Conservation (phyloP, 2,113 vertebrate species). For the Azemiops feae region DNA sequence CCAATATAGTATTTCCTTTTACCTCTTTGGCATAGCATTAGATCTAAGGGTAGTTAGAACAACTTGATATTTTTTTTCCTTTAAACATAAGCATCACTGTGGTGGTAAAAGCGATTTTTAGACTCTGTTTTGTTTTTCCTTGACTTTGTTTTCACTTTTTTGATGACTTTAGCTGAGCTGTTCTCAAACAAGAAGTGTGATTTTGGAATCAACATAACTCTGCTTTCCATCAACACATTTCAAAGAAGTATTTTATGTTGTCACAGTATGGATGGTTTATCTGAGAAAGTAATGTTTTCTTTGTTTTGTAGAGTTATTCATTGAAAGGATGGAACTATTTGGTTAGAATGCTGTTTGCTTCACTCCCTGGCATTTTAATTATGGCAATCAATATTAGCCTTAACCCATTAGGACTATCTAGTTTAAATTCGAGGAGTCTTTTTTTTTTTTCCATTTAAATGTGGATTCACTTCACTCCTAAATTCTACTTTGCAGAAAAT, state of each 20-base stretch:
- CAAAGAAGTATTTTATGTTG: slow-evolving; percentile 60
- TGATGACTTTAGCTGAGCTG: slow-evolving; percentile 61
- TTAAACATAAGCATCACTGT: slow-evolving; percentile 31
- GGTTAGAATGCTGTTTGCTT: slow-evolving; percentile 35
- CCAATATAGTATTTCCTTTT: not conserved
- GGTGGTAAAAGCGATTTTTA: slow-evolving; percentile 14
- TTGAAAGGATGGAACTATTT: slow-evolving; percentile 46
- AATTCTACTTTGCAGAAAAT: slow-evolving; percentile 13
- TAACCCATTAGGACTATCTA: slow-evolving; percentile 11
- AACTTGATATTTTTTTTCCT: slow-evolving; percentile 21
- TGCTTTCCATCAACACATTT: slow-evolving; percentile 43
- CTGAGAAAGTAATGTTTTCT: slow-evolving; percentile 58
- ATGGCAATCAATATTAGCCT: slow-evolving; percentile 42
- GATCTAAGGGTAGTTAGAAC: no score
- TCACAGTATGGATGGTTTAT: slow-evolving; percentile 59
- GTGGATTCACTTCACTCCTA: not conserved
- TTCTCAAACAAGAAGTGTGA: slow-evolving; percentile 60
- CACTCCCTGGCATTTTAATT: slow-evolving; percentile 36
- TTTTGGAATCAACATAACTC: slow-evolving; percentile 57
- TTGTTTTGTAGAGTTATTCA: slow-evolving; percentile 31
- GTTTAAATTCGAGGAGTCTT: slow-evolving; percentile 41
- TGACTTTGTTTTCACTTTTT: slow-evolving; percentile 37
- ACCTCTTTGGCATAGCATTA: not conserved
- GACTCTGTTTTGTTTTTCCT: slow-evolving; percentile 41
- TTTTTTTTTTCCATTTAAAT: slow-evolving; percentile 31